Conservation (phyloP, 2,888 invertebrate genomes). For the Chymomyza procnemis region DNA sequence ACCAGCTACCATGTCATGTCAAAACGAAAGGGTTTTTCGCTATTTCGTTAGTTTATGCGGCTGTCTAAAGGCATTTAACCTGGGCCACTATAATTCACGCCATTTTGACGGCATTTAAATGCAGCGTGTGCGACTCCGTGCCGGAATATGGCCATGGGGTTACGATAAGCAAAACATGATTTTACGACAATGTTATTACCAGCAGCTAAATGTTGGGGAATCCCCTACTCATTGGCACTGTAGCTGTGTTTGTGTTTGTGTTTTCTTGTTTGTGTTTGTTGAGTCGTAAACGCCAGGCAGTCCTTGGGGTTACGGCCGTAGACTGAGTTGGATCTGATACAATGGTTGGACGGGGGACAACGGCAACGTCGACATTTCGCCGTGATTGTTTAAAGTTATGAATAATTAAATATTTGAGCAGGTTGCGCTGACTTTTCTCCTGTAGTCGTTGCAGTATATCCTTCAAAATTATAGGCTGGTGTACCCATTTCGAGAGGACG, state of each 20-base stretch:
- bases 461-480: conserved; percentile 23
- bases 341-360: conserved; percentile 32
- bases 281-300: conserved; percentile 55
- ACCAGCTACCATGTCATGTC: no score
- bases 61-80: conserved; percentile 76
- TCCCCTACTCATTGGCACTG: conserved; percentile 1
- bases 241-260: conserved; percentile 23
- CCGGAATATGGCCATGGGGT: conserved; percentile 30
- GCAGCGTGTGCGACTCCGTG: conserved; percentile 56
- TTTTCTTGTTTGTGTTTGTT: conserved; percentile 49
- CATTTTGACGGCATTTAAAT: conserved; percentile 70
- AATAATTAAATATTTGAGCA: conserved; percentile 78
- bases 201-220: conserved; percentile 35
- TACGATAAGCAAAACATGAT: conserved; percentile 75
- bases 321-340: conserved; percentile 29
- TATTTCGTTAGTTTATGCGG: conserved; percentile 64
- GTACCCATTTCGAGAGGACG: background rate
- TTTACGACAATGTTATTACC: conserved; percentile 77
- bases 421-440: conserved; percentile 44
- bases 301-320: conserved; percentile 1
- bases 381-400: conserved; percentile 77
- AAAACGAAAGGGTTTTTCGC: conserved; percentile 62
- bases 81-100: conserved; percentile 77
- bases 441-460: conserved; percentile 24
- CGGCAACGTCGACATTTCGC: conserved; percentile 59